Evolutionary conservation across 2,888 invertebrate genomes (phyloP).

Genomic region (Andrena bicolor): DNA sequence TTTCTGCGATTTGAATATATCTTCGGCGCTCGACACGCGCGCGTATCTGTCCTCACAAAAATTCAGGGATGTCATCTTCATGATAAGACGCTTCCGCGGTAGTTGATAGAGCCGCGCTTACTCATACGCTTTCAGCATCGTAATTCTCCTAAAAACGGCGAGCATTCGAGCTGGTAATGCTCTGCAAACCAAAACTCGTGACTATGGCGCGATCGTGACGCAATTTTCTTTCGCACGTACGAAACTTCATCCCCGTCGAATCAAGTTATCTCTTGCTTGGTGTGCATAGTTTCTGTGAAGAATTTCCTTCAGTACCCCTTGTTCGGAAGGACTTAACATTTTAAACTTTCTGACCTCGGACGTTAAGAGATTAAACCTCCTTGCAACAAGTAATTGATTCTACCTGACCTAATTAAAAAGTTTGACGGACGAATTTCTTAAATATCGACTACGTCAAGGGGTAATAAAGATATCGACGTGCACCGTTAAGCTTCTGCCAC

Average conservation of each 20-base stretch:
- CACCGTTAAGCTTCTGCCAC: background rate
- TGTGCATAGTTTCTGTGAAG: background rate
- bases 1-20: slow-evolving; percentile 32
- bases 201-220: slow-evolving; percentile 7
- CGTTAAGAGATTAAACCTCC: slow-evolving; percentile 5
- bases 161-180: background rate
- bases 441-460: background rate
- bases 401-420: slow-evolving; percentile 18
- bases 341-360: slow-evolving; percentile 1
- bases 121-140: slow-evolving; percentile 38
- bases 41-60: slow-evolving; percentile 49
- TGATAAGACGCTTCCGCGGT: slow-evolving; percentile 71
- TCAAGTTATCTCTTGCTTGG: background rate
- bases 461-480: background rate
- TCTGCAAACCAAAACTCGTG: background rate
- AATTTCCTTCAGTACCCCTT: background rate
- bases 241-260: background rate
- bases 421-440: slow-evolving; percentile 18
- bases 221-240: slow-evolving; percentile 9
- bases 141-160: background rate
- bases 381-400: slow-evolving; percentile 28
- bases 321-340: slow-evolving; percentile 4
- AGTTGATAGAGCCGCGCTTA: slow-evolving; percentile 50
- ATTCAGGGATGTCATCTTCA: slow-evolving; percentile 61
- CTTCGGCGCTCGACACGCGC: slow-evolving; percentile 2